phyloP scores from a whole-genome alignment of 2,113 vertebrate genomes.

The Dinomys branickii region DNA sequence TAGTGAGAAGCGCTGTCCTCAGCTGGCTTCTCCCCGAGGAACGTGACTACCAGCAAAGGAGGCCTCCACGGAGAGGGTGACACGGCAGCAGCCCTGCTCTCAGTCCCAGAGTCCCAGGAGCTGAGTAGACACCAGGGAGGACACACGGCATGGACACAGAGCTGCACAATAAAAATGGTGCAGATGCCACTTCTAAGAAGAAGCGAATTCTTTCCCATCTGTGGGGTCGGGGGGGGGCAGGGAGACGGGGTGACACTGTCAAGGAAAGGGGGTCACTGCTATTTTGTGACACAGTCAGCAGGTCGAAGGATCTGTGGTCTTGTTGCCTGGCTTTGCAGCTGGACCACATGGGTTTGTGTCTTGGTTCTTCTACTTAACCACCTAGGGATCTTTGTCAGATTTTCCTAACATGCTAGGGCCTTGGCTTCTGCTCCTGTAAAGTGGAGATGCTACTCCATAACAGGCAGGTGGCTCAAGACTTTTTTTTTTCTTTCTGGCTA shows the following conservation, averaged over 20 bases:
- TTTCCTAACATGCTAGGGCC: background rate
- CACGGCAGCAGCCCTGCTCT: rapidly evolving
- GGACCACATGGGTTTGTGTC: background rate
- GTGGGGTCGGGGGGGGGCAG: background rate
- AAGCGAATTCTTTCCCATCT: background rate
- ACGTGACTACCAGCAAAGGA: rapidly evolving
- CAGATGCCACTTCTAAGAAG: background rate
- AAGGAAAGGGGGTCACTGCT: background rate
- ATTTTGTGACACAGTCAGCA: background rate
- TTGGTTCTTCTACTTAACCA: background rate
- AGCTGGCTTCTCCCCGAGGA: background rate
- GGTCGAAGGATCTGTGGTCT: background rate
- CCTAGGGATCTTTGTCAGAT: background rate
- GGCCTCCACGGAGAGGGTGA: background rate
- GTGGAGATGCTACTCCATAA: background rate
- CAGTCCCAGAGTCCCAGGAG: background rate
- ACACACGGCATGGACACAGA: background rate
- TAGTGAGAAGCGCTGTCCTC: background rate
- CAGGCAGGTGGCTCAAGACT: background rate
- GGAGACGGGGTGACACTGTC: background rate
- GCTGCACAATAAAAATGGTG: slow-evolving; percentile 64
- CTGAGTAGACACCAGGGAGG: background rate
- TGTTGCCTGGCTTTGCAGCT: background rate
- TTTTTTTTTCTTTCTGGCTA: background rate
- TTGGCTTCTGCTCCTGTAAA: background rate